Evolutionary conservation across 2,797 vertebrate species (phyloP).

Genomic region (Anas bernieri): DNA sequence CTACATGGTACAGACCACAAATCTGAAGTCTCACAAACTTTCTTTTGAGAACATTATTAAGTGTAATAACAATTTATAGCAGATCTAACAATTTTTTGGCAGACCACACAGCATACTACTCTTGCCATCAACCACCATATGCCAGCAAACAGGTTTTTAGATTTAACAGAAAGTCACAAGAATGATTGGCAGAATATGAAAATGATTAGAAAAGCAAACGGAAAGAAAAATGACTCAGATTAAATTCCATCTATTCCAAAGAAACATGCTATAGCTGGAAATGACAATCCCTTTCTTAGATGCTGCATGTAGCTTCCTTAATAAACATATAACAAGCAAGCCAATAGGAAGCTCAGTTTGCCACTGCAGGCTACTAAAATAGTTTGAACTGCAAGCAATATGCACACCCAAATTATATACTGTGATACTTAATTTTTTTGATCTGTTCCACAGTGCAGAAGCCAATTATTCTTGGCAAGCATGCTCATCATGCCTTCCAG

Average conservation of each 20-base stretch:
- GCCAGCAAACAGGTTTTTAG: not conserved
- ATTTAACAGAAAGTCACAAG: not conserved
- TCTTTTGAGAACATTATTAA: not conserved
- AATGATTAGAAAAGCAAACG: not conserved
- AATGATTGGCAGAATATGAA: not conserved
- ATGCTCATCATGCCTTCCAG: slow-evolving; percentile 56
- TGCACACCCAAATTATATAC: slow-evolving; percentile 70
- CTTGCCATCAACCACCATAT: not conserved
- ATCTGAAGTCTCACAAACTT: not conserved
- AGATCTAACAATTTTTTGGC: not conserved
- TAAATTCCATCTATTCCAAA: not conserved
- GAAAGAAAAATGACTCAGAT: not conserved
- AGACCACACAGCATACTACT: not conserved
- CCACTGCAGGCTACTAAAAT: slow-evolving; percentile 62
- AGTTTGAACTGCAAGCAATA: slow-evolving; percentile 72
- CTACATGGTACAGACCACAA: not conserved
- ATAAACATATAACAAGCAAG: slow-evolving; percentile 43
- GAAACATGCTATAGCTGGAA: not conserved
- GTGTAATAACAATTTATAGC: not conserved
- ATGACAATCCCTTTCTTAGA: not conserved
- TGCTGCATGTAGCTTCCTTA: slow-evolving; percentile 43
- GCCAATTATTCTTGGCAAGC: slow-evolving; percentile 75
- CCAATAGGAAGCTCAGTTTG: slow-evolving; percentile 66
- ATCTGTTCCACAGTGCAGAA: slow-evolving; percentile 70
- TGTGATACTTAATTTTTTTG: slow-evolving; percentile 69